Base-by-base conservation (phyloP, 2,888 invertebrate species). In the Furcula furcula region DNA sequence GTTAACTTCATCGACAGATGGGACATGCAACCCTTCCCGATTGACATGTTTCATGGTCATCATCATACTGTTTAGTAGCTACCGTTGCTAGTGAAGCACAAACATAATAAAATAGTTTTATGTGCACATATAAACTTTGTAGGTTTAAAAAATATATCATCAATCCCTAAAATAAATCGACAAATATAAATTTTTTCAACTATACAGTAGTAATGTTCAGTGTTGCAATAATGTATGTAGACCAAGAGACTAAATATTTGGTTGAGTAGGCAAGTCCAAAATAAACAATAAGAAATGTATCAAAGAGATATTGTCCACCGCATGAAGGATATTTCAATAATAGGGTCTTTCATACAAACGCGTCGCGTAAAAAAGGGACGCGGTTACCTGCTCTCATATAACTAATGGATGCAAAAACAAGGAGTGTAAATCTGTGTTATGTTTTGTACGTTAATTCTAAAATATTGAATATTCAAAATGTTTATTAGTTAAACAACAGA, bases 301-400 rank as follows among this genome's bases (percentile, higher is more conserved):
- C 55, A 55, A 58, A 55, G 42, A 44, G 40, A 51, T 40, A 55
- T 51, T 58, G 56, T 56, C 47, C 36, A 29, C 46, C 18, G 13
- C 34, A 44, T 40, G 41, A 39, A 48, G 36, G 39, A 46, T 30
- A 41, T 44, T 19, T 56, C 40, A 47, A 71, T 26, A 26, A 12
- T 64, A 70, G 72, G 66, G 62, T 58, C 65, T 69, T 65, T 65
- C 66, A 63, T 71, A 64, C 57, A 57, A 29, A 29, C 29, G 36
- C 9, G 7, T n/a, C 47, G 52, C 45, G 58, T 64, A 78, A 82
- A 84, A 84, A 84, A 80, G 64, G 82, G 82, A 74, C 74, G 71
- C 64, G 61, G 72, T 73, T 86, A 86, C 84, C 83, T 83, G 84
- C 77, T 69, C 61, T 36, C 31, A 29, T 16, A 30, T 18, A 40